These are phyloP conservation scores for Hipparchia semele DNA, from an alignment of 2,888 invertebrate genomes.

Conservation along the genomic window DNA sequence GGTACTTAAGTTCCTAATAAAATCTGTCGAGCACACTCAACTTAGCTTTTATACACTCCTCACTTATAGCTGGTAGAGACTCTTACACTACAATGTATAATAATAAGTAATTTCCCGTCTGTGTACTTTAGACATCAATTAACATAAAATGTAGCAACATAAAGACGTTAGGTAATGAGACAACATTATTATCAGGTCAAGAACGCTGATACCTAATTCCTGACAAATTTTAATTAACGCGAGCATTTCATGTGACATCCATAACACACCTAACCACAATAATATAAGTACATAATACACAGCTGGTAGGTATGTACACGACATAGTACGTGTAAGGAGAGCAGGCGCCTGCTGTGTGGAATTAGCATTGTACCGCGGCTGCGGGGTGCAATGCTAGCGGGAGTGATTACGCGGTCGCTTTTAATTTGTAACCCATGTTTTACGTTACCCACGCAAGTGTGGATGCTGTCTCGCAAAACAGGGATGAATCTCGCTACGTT, in stretches of 20 bases:
- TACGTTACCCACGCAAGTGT: conserved; percentile 28
- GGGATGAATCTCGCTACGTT: not conserved
- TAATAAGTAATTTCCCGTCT: not conserved
- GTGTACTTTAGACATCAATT: not conserved
- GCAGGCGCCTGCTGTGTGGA: conserved; percentile 47
- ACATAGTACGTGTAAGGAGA: conserved; percentile 4
- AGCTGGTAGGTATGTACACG: not conserved
- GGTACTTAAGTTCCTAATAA: too few species aligned
- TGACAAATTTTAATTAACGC: conserved; percentile 34
- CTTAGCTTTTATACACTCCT: too few species aligned
- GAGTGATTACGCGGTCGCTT: conserved; percentile 69
- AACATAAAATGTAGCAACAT: not conserved
- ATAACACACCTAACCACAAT: conserved; percentile 27
- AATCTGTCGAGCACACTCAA: too few species aligned
- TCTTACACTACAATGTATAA: too few species aligned
- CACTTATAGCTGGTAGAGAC: too few species aligned
- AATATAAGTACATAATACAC: conserved; percentile 2
- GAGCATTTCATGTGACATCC: conserved; percentile 26
- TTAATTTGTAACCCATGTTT: conserved; percentile 74
- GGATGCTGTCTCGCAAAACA: conserved; percentile 9
- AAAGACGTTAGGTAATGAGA: not conserved
- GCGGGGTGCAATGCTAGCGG: conserved; percentile 49
- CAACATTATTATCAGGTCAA: conserved; percentile 16
- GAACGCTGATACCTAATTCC: conserved; percentile 7
- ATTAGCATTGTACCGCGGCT: conserved; percentile 52